Evolutionary conservation across 2,797 vertebrate genomes (phyloP), one percentile per base, ranked within the genome.

Genomic region (Sebastes iracundus): DNA sequence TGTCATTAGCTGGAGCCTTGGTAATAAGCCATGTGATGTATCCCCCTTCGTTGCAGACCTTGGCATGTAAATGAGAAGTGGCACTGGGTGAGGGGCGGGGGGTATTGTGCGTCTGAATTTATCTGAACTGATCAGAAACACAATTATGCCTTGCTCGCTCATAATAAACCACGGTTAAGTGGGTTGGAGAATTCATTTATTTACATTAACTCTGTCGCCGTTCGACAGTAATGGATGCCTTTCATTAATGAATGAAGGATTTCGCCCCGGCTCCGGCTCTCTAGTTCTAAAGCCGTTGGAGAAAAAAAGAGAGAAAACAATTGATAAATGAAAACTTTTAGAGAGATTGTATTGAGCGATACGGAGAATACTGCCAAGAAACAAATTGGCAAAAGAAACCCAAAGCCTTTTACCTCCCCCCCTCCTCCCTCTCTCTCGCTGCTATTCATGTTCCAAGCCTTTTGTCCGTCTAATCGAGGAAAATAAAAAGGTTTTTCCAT

Each of bases 171-270:
- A 87, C 72, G 79, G 90, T 91, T 95, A 95, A 96, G 90, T 93
- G 92, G 93, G 88, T 93, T 93, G 92, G 94, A 94, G 93, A 87
- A 94, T 95, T 95, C 93, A 96, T 95, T 95, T 95, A 94, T 96
- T 95, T 94, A 94, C 92, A 94, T 96, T 94, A 96, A 94, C 90
- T 92, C 79, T 74, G 88, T 93, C 82, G 80, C 77, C 6, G 75
- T 73, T 72, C 63, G 93, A 93, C 95, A 93, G 90, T 94, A 96
- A 95, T 93, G 89, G 93, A 95, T 95, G 92, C 82, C 90, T 94
- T 95, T 95, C 93, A 95, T 95, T 94, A 95, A 94, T 90, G 89
- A 93, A 93, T 91, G 88, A 94, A 85, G 65, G 90, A 87, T 94
- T 84, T 87, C 5, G 62, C 60, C 60, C 60, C 30, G 74, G 86